Conservation (phyloP, 2,888 invertebrate species). For the Cryptocephalus primarius region DNA sequence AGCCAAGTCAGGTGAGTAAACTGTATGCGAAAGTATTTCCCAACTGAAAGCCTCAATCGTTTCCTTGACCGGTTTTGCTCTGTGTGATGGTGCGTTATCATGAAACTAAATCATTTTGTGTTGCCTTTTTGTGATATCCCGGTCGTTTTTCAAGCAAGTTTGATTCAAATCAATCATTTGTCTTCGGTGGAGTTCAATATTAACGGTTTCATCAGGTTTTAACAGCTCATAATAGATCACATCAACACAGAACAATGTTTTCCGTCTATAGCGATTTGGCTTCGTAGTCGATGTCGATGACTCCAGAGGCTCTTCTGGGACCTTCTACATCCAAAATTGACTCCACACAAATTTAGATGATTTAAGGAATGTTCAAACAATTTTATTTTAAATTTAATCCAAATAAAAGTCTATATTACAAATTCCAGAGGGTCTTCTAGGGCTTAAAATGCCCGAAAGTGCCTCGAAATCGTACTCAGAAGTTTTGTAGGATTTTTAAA, state of each 20-base stretch:
- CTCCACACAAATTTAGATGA: too few species aligned
- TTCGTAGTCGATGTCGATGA: conserved; percentile 10
- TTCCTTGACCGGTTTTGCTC: conserved; percentile 9
- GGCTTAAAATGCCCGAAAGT: too few species aligned
- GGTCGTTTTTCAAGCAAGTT: conserved; percentile 5
- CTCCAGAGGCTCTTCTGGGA: too few species aligned
- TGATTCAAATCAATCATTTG: conserved; percentile 2
- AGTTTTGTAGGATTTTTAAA: too few species aligned
- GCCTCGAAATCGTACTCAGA: too few species aligned
- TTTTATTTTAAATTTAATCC: too few species aligned
- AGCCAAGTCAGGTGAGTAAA: conserved; percentile 14
- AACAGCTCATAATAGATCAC: conserved; percentile 10
- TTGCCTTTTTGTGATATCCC: conserved; percentile 6
- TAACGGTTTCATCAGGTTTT: conserved; percentile 3
- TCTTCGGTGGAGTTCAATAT: conserved; percentile 1
- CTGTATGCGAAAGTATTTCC: conserved; percentile 8
- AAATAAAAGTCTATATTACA: too few species aligned
- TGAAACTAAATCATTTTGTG: conserved; percentile 14
- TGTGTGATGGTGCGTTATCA: conserved; percentile 11
- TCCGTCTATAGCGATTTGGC: conserved; percentile 11
- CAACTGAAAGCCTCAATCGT: conserved; percentile 9
- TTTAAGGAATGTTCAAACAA: too few species aligned
- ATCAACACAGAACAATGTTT: conserved; percentile 14
- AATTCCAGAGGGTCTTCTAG: too few species aligned
- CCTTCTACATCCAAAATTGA: too few species aligned